These are phyloP conservation scores for Cataglyphis hispanica DNA, from an alignment of 1,140 invertebrate species.

Conservation along the genomic window DNA sequence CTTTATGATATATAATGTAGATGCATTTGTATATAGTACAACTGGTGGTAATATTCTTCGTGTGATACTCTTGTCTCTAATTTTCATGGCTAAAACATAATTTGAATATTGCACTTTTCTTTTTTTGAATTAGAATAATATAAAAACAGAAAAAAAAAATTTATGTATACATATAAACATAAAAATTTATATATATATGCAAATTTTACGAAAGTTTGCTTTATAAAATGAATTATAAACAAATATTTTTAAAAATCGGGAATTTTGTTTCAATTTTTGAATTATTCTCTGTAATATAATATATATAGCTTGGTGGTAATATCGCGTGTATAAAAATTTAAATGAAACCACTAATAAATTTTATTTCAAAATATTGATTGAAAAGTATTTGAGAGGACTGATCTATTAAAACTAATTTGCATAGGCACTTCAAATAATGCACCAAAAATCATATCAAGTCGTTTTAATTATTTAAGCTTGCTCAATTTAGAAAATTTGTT, in stretches of 20 bases:
- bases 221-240: slow-evolving; percentile 25
- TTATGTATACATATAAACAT: too few species aligned
- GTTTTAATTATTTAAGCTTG: slow-evolving; percentile 64
- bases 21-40: too few species aligned
- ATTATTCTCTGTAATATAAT: background rate
- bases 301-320: slow-evolving; percentile 8
- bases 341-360: slow-evolving; percentile 61
- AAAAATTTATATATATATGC: background rate
- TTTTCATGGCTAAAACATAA: slow-evolving; percentile 46
- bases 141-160: slow-evolving; percentile 8
- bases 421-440: slow-evolving; percentile 66
- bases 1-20: too few species aligned
- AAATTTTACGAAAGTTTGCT: slow-evolving; percentile 11
- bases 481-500: slow-evolving; percentile 57
- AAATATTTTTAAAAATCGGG: slow-evolving; percentile 15
- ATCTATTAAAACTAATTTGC: slow-evolving; percentile 53
- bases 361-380: slow-evolving; percentile 68
- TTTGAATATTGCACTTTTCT: slow-evolving; percentile 32
- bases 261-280: background rate
- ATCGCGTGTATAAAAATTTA: slow-evolving; percentile 2
- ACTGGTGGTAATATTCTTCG: too few species aligned
- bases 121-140: slow-evolving; percentile 68
- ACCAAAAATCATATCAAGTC: slow-evolving; percentile 76
- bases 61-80: too few species aligned
- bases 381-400: slow-evolving; percentile 70